Evolutionary conservation across 2,113 vertebrate genomes (phyloP), one percentile per base, ranked within the genome.

Genomic region (Toxotes chatareus): DNA sequence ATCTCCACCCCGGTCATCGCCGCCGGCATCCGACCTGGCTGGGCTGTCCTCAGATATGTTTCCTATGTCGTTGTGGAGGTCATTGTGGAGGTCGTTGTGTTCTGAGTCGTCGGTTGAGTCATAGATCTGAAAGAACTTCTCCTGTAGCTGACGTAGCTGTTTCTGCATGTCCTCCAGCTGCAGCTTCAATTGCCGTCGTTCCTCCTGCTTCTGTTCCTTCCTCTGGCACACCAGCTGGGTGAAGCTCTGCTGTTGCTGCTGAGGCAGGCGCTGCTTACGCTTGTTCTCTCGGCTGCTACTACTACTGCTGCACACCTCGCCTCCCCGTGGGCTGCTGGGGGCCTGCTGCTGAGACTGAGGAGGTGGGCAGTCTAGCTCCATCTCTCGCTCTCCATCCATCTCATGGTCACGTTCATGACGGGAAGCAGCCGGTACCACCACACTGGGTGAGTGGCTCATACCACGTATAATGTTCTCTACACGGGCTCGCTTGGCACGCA

Each of bases 141-240:
- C 98, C 94, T 99, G 98, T 92, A 99, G 96, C 95, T 99, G 98
- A 83, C 98, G 96, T 91, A 99, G 96, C 96, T 99, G 98, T 86
- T 99, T 99, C 95, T 99, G 98, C 98, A 99, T 99, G 96, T 99
- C 98, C 91, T 99, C 98, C 93, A 99, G 96, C 96, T 99, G 98
- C 92, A 99, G 97, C 87, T 99, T 99, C 91, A 99, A 96, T 95
- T 99, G 98, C 88, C 97, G 93, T 62, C 98, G 97, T 95, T 99
- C 98, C 91, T 99, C 98, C 82, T 96, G 96, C 94, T 99, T 99
- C 96, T 99, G 97, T 79, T 98, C 97, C 75, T 98, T 98, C 72
- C 96, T 95, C n/a, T 97, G 97, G 3, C 97, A 98, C 89, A 97
- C 97, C 96, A 99, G 96, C 96, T 98, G 97, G 95, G 97, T 97